phyloP scores from a whole-genome alignment of 2,888 invertebrate species.

The Galerucella nymphaeae region DNA sequence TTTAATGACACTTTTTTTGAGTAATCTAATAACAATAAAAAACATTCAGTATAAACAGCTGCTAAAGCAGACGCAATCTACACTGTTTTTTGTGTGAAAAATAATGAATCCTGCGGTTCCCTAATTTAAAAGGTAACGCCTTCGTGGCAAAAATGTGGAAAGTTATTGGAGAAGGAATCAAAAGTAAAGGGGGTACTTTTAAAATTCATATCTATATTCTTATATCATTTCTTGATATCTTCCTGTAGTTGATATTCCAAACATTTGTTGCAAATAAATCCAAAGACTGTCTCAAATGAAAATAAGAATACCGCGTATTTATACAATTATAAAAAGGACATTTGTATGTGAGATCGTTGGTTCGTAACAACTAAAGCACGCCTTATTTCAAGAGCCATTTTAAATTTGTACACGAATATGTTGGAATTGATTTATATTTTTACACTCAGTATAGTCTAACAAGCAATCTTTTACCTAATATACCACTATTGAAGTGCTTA shows the following conservation, averaged over 20 bases:
- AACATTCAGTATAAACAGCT: too few species aligned
- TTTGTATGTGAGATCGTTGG: constrained; percentile 27
- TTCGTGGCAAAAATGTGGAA: too few species aligned
- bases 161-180: too few species aligned
- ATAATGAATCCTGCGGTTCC: too few species aligned
- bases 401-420: constrained; percentile 35
- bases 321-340: constrained; percentile 23
- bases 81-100: too few species aligned
- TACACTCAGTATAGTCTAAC: constrained; percentile 29
- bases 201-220: background rate
- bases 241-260: background rate
- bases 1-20: too few species aligned
- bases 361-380: constrained; percentile 24
- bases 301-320: constrained; percentile 7
- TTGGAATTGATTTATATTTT: constrained; percentile 33
- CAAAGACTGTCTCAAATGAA: background rate
- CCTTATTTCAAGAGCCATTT: constrained; percentile 33
- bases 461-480: constrained; percentile 21
- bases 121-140: background rate
- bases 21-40: too few species aligned
- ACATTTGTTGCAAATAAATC: background rate
- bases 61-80: too few species aligned
- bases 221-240: background rate
- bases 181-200: too few species aligned
- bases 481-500: constrained; percentile 14